Evolutionary conservation across 2,888 invertebrate species (phyloP), one percentile per base, ranked within the genome.

Genomic region (Dasysyrphus tricinctus): DNA sequence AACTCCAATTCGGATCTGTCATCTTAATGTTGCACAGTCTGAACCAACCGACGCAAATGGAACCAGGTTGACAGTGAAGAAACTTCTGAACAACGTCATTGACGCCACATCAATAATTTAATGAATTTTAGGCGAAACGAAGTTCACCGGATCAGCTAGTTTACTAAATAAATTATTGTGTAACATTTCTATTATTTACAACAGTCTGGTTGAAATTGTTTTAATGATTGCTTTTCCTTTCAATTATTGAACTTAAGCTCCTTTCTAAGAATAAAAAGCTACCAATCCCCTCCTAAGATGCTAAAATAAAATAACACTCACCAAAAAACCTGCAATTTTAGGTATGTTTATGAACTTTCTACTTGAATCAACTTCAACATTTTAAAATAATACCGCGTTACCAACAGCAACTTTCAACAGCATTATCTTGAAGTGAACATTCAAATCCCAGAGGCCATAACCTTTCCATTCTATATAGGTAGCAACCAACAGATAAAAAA

Each of bases 361-460:
- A 49, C 84, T 84, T 80, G 47, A 84, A 72, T 84, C 84, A 80
- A 76, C 75, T 65, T 84, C 70, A 84, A 76, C 59, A 72, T 37
- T 37, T 49, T 19, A 11, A 54, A 34, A 59, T 37, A 54, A 69
- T 47, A 54, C 19, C 61, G 5, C 59, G 70, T 69, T 72, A 34
- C 61, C 77, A 76, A 16, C 32, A 67, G 49, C 42, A 69, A 12
- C 49, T 72, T 57, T 65, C 34, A 56, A 57, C 54, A 51, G 34
- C 14, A 77, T 85, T 81, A 81, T 81, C 85, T 73, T 29, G 56
- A 80, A 85, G 49, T 80, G 81, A 77, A 77, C 85, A 81, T 59
- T 85, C 81, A 85, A 77, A 49, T 78, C 85, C 85, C 85, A 59
- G 32, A 56, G 85, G 81, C 80, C 16, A 77, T 79, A 85, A 49